A percentile compares a stretch with the other conserved stretches of the same genome.
phyloP scores from a whole-genome alignment of 1,140 invertebrate species.

The Caenorhabditis inopinata region DNA sequence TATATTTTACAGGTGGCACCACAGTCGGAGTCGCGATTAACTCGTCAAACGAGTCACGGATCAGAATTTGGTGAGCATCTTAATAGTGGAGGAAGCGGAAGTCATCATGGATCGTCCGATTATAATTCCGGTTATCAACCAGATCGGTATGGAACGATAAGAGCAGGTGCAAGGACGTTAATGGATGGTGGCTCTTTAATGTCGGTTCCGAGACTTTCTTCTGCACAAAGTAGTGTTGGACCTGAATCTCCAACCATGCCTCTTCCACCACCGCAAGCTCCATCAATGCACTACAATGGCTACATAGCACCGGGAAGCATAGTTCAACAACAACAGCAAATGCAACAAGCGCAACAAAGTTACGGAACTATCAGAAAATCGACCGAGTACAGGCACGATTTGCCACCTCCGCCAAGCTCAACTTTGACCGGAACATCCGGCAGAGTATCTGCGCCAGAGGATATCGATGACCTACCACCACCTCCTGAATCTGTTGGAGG shows the following conservation, averaged over 20 bases:
- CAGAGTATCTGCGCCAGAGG: not conserved
- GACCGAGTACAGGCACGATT: not conserved
- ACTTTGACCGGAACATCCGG: not conserved
- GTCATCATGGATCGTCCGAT: slow-evolving; percentile 42
- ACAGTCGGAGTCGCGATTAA: not conserved
- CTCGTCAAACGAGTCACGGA: not conserved
- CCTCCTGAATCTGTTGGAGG: slow-evolving; percentile 17
- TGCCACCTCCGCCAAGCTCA: not conserved
- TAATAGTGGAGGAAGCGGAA: slow-evolving; percentile 23
- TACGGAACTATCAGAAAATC: not conserved
- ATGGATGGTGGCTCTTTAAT: not conserved
- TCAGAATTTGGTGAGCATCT: slow-evolving; percentile 1
- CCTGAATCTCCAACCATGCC: slow-evolving; percentile 32
- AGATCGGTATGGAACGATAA: slow-evolving; percentile 28
- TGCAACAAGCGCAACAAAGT: not conserved
- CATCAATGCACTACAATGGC: not conserved
- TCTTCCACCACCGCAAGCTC: slow-evolving; percentile 30
- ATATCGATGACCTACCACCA: slow-evolving; percentile 6
- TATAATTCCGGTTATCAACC: slow-evolving; percentile 8
- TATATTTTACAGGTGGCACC: not conserved
- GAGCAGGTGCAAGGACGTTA: not conserved
- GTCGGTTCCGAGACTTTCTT: not conserved
- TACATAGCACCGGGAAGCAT: slow-evolving; percentile 1
- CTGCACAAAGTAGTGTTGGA: not conserved
- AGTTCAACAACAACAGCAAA: not conserved